These are phyloP conservation scores for Neolamprologus variostigma DNA, from an alignment of 2,113 vertebrate genomes.

Conservation along the genomic window DNA sequence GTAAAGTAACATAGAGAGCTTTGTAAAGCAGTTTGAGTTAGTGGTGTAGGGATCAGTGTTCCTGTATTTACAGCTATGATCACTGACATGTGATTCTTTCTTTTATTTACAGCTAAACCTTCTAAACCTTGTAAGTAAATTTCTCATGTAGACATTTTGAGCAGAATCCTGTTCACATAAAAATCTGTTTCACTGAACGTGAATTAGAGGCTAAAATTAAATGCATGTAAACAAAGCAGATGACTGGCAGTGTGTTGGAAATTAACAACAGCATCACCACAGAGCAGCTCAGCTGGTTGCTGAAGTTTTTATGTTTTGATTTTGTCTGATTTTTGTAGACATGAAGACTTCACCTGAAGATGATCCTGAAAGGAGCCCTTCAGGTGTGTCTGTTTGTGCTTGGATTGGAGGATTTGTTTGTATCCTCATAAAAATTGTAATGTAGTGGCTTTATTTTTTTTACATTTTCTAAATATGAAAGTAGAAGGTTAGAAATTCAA, in stretches of 20 bases:
- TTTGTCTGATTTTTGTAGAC: not conserved
- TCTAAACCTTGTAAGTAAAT: not conserved
- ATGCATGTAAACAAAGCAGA: not conserved
- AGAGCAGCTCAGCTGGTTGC: rapidly evolving
- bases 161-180: rapidly evolving
- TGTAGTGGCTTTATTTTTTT: rapidly evolving
- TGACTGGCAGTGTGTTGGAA: rapidly evolving
- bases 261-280: rapidly evolving
- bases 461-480: not conserved
- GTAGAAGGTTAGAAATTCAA: rapidly evolving
- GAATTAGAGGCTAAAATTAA: rapidly evolving
- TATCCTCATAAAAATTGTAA: rapidly evolving
- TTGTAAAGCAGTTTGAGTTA: rapidly evolving
- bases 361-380: rapidly evolving
- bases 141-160: not conserved
- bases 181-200: rapidly evolving
- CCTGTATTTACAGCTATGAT: not conserved
- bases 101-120: not conserved
- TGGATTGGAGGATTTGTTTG: rapidly evolving
- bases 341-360: rapidly evolving
- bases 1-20: rapidly evolving
- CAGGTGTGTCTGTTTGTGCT: not conserved
- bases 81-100: rapidly evolving
- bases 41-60: not conserved
- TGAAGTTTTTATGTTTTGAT: not conserved